These are phyloP conservation scores for Gymnocheta viridis DNA, from an alignment of 2,888 invertebrate genomes.

Conservation along the genomic window DNA sequence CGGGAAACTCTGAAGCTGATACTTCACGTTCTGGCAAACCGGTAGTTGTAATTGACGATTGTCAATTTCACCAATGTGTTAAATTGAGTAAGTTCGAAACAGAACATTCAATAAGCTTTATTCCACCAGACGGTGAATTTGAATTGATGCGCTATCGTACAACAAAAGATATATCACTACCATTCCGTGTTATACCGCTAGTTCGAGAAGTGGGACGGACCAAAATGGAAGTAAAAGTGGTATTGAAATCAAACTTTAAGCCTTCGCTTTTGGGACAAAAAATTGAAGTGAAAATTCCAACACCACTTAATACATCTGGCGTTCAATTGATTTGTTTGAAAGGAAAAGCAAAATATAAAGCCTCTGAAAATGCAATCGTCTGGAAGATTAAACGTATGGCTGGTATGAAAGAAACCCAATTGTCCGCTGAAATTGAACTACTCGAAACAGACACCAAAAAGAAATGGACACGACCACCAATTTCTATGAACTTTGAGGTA, in stretches of 20 bases:
- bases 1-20: slow-evolving; percentile 88
- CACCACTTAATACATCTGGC: slow-evolving; percentile 98
- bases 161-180: slow-evolving; percentile 99
- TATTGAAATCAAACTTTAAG: slow-evolving; percentile 99
- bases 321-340: slow-evolving; percentile 99
- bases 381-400: slow-evolving; percentile 98
- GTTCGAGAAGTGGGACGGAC: slow-evolving; percentile 99
- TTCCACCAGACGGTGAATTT: slow-evolving; percentile 99
- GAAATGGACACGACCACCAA: slow-evolving; percentile 99
- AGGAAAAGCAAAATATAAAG: slow-evolving; percentile 99
- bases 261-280: slow-evolving; percentile 98
- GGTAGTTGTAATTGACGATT: slow-evolving; percentile 99
- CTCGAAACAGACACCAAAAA: slow-evolving; percentile 99
- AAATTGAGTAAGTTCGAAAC: slow-evolving; percentile 99
- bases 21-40: slow-evolving; percentile 96
- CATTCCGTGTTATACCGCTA: slow-evolving; percentile 99
- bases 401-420: slow-evolving; percentile 99
- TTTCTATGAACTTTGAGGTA: slow-evolving; percentile 99
- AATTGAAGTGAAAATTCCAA: slow-evolving; percentile 99
- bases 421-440: slow-evolving; percentile 99
- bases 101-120: slow-evolving; percentile 99
- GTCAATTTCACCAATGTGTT: slow-evolving; percentile 99
- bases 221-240: slow-evolving; percentile 99
- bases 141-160: slow-evolving; percentile 99
- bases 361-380: slow-evolving; percentile 99